Evolutionary conservation across 92 coral and sea anemone species (phyloP).

Genomic region (Porites rus): DNA sequence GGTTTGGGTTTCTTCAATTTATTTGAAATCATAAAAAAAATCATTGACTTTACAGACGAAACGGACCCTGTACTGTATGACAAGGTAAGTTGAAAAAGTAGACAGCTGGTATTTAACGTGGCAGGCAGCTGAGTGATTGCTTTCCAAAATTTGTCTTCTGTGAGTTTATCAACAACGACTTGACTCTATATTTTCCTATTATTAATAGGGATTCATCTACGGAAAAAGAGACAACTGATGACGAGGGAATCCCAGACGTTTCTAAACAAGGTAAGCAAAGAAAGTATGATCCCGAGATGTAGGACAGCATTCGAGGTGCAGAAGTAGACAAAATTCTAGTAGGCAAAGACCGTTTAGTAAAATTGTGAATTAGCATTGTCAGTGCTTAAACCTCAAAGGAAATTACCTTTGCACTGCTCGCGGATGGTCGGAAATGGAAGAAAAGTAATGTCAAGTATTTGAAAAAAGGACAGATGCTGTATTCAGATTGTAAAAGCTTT

Average conservation of each 20-base stretch:
- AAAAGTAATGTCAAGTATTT: conserved; percentile 60
- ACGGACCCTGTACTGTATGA: too few species aligned
- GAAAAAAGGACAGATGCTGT: conserved; percentile 61
- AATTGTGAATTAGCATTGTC: conserved; percentile 25
- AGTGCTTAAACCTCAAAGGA: conserved; percentile 33
- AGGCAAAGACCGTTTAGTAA: conserved; percentile 57
- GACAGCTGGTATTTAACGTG: too few species aligned
- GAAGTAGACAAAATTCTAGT: conserved; percentile 57
- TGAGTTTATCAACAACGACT: conserved; percentile 20
- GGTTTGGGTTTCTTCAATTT: too few species aligned
- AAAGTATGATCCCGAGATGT: conserved; percentile 57
- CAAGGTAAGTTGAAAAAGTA: too few species aligned
- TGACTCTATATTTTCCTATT: conserved; percentile 11
- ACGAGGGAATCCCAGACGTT: conserved; percentile 28
- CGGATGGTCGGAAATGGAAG: conserved; percentile 79
- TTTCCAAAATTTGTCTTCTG: conserved; percentile 23
- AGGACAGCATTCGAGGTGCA: conserved; percentile 43
- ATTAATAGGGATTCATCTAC: conserved; percentile 40
- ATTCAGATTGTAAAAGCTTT: conserved; percentile 71
- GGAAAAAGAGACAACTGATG: conserved; percentile 38
- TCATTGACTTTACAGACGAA: too few species aligned
- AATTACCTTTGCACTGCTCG: conserved; percentile 36
- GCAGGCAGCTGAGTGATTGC: background rate
- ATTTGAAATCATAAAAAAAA: too few species aligned
- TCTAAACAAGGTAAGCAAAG: conserved; percentile 34